Evolutionary conservation across 2,888 invertebrate genomes (phyloP).

Genomic region (Ypsolopha sequella): DNA sequence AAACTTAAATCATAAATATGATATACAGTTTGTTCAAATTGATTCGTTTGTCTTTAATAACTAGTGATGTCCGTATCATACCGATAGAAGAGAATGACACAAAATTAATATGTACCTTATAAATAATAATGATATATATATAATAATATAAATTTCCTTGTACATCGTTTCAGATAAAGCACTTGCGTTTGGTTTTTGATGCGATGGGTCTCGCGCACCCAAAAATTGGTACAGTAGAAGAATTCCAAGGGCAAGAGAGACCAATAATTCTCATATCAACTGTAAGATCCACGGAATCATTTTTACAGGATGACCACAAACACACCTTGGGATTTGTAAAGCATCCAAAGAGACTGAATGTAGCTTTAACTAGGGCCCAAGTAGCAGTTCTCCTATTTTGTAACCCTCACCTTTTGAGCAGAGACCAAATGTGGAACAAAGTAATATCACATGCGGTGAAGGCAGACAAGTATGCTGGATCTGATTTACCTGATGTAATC

Average conservation of each 20-base stretch:
- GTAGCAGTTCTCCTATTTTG: conserved; percentile 85
- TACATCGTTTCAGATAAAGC: conserved; percentile 80
- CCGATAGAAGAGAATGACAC: too few species aligned
- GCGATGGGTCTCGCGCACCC: conserved; percentile 51
- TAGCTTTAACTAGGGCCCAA: conserved; percentile 88
- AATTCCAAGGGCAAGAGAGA: conserved; percentile 90
- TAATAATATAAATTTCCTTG: too few species aligned
- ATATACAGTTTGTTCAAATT: too few species aligned
- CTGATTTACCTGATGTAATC: conserved; percentile 63
- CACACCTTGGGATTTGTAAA: conserved; percentile 67
- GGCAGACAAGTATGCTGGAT: conserved; percentile 77
- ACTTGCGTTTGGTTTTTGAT: conserved; percentile 50
- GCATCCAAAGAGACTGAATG: conserved; percentile 85
- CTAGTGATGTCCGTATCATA: too few species aligned
- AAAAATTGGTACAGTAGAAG: conserved; percentile 86
- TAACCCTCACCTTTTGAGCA: conserved; percentile 78
- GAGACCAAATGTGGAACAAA: conserved; percentile 77
- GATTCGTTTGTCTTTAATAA: too few species aligned
- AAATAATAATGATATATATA: too few species aligned
- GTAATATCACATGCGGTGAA: conserved; percentile 74
- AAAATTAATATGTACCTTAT: too few species aligned
- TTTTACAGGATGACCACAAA: conserved; percentile 61
- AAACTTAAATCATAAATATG: too few species aligned
- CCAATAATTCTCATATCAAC: conserved; percentile 85
- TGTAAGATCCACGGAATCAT: conserved; percentile 74